These are phyloP conservation scores for Sesamia nonagrioides DNA, from an alignment of 1,140 invertebrate genomes.

Conservation along the genomic window DNA sequence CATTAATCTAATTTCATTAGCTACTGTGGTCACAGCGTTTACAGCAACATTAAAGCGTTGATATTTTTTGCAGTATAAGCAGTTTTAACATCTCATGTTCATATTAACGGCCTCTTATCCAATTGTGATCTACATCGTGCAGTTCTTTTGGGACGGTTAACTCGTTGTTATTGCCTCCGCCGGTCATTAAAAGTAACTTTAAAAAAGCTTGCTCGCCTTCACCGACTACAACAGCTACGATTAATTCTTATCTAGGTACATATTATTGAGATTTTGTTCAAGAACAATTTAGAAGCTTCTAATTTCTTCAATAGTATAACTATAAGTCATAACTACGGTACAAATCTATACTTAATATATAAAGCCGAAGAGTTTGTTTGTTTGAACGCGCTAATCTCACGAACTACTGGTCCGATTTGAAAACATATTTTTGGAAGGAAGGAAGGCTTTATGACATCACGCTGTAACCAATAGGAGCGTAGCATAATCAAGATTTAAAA, in stretches of 20 bases:
- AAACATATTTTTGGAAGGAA: too few species aligned
- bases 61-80: neutral
- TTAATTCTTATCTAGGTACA: constrained; percentile 1
- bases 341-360: too few species aligned
- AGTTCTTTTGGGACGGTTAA: constrained; percentile 19
- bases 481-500: too few species aligned
- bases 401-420: too few species aligned
- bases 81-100: constrained; percentile 28
- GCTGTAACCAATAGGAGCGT: too few species aligned
- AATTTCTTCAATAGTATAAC: neutral
- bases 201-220: constrained; percentile 2
- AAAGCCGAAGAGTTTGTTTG: too few species aligned
- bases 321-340: too few species aligned
- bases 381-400: too few species aligned
- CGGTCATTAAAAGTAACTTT: neutral
- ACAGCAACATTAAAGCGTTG: neutral
- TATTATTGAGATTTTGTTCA: neutral
- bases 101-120: constrained; percentile 28
- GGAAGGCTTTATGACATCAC: too few species aligned
- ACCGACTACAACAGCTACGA: constrained; percentile 9
- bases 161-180: constrained; percentile 7
- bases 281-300: constrained; percentile 19
- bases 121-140: constrained; percentile 14
- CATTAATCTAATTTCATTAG: constrained; percentile 17
- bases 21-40: neutral